Base-by-base conservation (phyloP, 2,797 vertebrate genomes). In the Carapus acus region DNA sequence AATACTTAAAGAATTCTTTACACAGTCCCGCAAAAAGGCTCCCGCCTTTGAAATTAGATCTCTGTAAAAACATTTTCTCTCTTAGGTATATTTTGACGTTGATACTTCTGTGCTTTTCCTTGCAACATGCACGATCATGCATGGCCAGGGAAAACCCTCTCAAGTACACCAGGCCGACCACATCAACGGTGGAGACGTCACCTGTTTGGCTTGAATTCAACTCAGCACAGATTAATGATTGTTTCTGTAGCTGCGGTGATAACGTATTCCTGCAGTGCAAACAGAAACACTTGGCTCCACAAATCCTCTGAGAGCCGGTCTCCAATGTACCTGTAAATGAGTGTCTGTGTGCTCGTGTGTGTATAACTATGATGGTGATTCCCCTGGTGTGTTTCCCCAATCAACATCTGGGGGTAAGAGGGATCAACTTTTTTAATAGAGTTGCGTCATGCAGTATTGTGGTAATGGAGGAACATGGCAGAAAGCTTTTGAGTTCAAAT, bases 61-160 rank as follows among this genome's bases (percentile, higher is more conserved):
- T 47, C 13, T 34, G 16, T n/a, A 36, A 29, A 13, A 51, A 6
- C 54, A 53, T 53, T 41, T 21, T 23, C 47, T 51, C 14, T 48
- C 37, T 60, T 12, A 22, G 31, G 58, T 36, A 62, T 20, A 53
- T 60, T 53, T 50, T 58, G 22, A 59, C 61, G 62, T 67, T 62
- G 51, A 71, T 42, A 69, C 43, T 33, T 57, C 29, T 48, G 67
- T 1, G 15, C 45, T 57, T n/a, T 74, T 78, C 17, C 53, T 77
- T 72, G 70, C 50, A 68, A 57, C 47, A 59, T 63, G 45, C 29
- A 44, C 29, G 60, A 2, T 13, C 59, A 63, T 49, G 58, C 43
- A 43, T 12, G 12, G 22, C 22, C 33, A 29, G 39, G n/a, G 8
- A 14, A 37, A 41, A 37, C 7, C 36, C 54, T 57, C 56, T 62